Evolutionary conservation across 2,888 invertebrate genomes (phyloP).

Genomic region (Caenorhabditis plicata): DNA sequence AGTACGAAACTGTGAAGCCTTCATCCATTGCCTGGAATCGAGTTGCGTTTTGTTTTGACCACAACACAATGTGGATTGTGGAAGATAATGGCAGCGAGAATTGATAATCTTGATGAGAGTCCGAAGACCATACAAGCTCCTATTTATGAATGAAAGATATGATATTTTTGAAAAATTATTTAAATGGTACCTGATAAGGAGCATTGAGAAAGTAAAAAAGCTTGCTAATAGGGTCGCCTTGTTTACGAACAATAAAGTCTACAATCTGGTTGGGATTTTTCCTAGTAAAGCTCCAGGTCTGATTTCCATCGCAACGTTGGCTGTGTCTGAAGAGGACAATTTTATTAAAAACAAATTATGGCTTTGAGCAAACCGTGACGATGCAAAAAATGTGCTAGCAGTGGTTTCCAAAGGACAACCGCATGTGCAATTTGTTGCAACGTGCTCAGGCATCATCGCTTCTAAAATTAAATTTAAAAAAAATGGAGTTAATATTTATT

Average conservation of each 20-base stretch:
- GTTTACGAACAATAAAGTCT: constrained; percentile 32
- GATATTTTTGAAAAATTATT: not conserved
- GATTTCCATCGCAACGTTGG: constrained; percentile 32
- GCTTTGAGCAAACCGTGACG: constrained; percentile 19
- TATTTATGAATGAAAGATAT: constrained; percentile 5
- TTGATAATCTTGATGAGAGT: constrained; percentile 38
- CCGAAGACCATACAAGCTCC: constrained; percentile 48
- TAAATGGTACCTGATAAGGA: constrained; percentile 28
- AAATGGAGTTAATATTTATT: too few species aligned
- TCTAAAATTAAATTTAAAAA: too few species aligned
- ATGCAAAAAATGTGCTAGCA: constrained; percentile 49
- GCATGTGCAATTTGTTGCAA: constrained; percentile 46
- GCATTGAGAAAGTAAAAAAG: constrained; percentile 42
- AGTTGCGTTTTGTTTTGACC: constrained; percentile 34
- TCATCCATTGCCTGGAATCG: constrained; percentile 20
- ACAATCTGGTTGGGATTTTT: constrained; percentile 23
- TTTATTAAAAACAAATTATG: not conserved
- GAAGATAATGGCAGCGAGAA: constrained; percentile 37
- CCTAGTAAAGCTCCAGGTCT: constrained; percentile 33
- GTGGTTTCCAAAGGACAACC: constrained; percentile 41
- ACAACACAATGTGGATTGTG: constrained; percentile 34
- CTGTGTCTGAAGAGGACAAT: constrained; percentile 12
- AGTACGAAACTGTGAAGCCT: constrained; percentile 41
- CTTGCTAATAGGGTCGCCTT: constrained; percentile 33
- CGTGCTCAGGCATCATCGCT: constrained; percentile 30